Conservation (phyloP, 2,113 vertebrate genomes). For the Phoxinus phoxinus region DNA sequence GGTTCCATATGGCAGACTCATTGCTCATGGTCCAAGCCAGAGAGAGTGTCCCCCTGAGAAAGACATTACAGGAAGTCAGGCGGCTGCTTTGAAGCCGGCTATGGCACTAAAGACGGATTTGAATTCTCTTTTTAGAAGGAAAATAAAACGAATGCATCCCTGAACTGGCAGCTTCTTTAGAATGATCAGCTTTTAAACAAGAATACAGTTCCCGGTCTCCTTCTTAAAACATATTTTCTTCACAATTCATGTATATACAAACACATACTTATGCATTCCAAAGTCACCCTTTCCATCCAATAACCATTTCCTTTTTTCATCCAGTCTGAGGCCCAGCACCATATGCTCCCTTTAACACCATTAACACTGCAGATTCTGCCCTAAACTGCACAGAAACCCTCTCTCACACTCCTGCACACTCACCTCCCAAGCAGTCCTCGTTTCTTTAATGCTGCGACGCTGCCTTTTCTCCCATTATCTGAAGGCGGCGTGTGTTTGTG, state of each 20-base stretch:
- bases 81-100: conserved; percentile 42
- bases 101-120: conserved; percentile 45
- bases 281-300: conserved; percentile 23
- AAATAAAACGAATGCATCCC: conserved; percentile 7
- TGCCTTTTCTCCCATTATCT: conserved; percentile 40
- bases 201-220: not conserved
- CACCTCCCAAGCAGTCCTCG: conserved; percentile 55
- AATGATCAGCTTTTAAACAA: not conserved
- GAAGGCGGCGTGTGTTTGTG: conserved; percentile 37
- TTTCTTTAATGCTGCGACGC: conserved; percentile 41
- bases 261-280: not conserved
- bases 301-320: not conserved
- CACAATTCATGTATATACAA: not conserved
- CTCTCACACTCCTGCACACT: conserved; percentile 54
- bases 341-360: conserved; percentile 69
- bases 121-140: not conserved
- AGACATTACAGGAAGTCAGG: conserved; percentile 54
- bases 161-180: not conserved
- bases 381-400: conserved; percentile 50
- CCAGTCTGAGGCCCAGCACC: conserved; percentile 59
- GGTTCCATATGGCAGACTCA: conserved; percentile 87
- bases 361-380: conserved; percentile 68
- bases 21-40: conserved; percentile 89
- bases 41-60: conserved; percentile 75
- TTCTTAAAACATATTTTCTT: not conserved